These are phyloP conservation scores for Ceryle rudis DNA, from an alignment of 2,797 vertebrate genomes.

Conservation along the genomic window DNA sequence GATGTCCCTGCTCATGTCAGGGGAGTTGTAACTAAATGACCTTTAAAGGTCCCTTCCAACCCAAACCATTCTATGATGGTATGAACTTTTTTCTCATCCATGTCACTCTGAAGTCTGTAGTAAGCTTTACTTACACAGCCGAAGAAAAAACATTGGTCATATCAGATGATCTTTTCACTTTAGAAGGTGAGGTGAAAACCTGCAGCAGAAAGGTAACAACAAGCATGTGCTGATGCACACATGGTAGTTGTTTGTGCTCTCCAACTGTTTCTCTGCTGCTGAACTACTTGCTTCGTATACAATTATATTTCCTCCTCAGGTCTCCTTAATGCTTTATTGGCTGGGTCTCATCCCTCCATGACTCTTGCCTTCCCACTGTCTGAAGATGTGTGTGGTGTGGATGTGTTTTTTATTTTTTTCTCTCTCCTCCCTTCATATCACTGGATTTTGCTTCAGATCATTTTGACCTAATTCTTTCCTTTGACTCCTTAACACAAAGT, in stretches of 20 bases:
- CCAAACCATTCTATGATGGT: not conserved
- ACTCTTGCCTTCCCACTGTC: not conserved
- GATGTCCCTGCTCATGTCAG: not conserved
- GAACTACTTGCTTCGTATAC: not conserved
- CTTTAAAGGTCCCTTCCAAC: not conserved
- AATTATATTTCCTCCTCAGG: rapidly evolving
- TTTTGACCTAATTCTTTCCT: slow-evolving; percentile 46
- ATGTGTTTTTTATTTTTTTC: not conserved
- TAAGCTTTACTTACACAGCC: rapidly evolving
- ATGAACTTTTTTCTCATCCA: not conserved
- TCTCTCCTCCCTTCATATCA: not conserved
- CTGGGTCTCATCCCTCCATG: not conserved
- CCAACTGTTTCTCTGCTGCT: not conserved
- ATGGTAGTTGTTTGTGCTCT: rapidly evolving
- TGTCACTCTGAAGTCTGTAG: not conserved
- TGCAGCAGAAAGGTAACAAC: not conserved
- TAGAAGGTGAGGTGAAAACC: not conserved
- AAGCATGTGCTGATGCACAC: not conserved
- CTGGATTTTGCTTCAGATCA: slow-evolving; percentile 15
- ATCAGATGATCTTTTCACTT: not conserved
- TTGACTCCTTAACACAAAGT: not conserved
- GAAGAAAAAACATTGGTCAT: not conserved
- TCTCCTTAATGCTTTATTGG: not conserved
- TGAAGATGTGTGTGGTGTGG: not conserved
- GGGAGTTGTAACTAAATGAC: not conserved